A percentile compares a stretch with the other conserved stretches of the same genome.
Evolutionary conservation across 2,888 invertebrate genomes (phyloP).

Genomic region (Drosophila helvetica): DNA sequence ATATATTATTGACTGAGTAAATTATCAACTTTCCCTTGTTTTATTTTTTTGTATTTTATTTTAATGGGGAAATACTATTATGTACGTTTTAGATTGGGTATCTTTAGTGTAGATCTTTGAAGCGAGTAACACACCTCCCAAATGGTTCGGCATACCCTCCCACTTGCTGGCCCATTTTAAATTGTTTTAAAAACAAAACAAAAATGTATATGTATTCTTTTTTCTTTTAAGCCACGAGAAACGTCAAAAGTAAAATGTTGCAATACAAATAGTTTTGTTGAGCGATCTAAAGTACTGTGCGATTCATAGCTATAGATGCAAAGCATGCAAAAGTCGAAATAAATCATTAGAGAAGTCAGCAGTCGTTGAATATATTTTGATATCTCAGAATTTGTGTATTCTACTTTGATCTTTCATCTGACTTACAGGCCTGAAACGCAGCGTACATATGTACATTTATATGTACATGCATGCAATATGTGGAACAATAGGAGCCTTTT

Average conservation of each 20-base stretch:
- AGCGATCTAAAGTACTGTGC: constrained; percentile 1
- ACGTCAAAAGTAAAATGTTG: constrained; percentile 60
- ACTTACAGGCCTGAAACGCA: background rate
- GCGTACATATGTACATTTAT: background rate
- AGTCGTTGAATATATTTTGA: background rate
- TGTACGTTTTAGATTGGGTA: too few relatives aligned
- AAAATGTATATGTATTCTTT: constrained; percentile 3
- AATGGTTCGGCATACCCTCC: constrained; percentile 6
- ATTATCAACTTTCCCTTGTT: too few relatives aligned
- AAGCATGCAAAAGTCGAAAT: background rate
- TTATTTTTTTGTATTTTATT: too few relatives aligned
- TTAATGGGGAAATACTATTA: too few relatives aligned
- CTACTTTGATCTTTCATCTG: background rate
- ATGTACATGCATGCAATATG: background rate
- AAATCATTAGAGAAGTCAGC: background rate
- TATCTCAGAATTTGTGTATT: background rate
- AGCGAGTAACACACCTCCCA: too few relatives aligned
- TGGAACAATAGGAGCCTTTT: constrained; percentile 19
- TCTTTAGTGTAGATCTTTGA: background rate
- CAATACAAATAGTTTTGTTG: constrained; percentile 38
- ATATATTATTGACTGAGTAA: too few relatives aligned
- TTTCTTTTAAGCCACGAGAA: constrained; percentile 16
- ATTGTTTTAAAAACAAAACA: constrained; percentile 18
- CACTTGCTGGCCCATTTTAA: background rate
- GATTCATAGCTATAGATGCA: background rate